These are phyloP conservation scores for Melinaea marsaeus DNA, from an alignment of 2,888 invertebrate species.

Conservation along the genomic window DNA sequence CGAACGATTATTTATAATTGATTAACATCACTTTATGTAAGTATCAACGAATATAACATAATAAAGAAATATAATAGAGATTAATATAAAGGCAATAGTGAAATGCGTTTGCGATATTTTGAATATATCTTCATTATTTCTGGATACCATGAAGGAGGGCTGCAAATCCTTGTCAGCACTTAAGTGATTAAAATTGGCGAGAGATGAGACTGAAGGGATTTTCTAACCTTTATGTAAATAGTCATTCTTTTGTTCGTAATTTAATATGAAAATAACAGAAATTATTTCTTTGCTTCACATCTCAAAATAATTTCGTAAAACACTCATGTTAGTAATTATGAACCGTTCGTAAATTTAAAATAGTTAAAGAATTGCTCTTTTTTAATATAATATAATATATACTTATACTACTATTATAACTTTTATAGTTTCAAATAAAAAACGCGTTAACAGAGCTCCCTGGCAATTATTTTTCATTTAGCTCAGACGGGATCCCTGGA, in stretches of 20 bases:
- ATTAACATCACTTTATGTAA: constrained; percentile 42
- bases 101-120: constrained; percentile 23
- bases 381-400: no score
- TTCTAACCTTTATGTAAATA: not conserved
- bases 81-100: not conserved
- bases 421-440: constrained; percentile 1
- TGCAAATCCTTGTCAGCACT: constrained; percentile 69
- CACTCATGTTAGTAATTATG: no score
- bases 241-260: not conserved
- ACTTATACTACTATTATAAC: not conserved
- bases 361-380: no score
- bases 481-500: constrained; percentile 57
- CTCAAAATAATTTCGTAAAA: no score
- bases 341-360: no score
- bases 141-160: constrained; percentile 59
- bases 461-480: constrained; percentile 76
- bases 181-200: constrained; percentile 69
- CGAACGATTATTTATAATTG: constrained; percentile 44
- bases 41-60: not conserved
- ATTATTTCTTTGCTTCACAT: no score
- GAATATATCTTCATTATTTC: constrained; percentile 45
- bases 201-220: constrained; percentile 36
- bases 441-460: constrained; percentile 18
- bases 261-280: not conserved
- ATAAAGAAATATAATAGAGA: not conserved